Evolutionary conservation across 2,797 vertebrate species (phyloP).

Genomic region (Sebastes minor): DNA sequence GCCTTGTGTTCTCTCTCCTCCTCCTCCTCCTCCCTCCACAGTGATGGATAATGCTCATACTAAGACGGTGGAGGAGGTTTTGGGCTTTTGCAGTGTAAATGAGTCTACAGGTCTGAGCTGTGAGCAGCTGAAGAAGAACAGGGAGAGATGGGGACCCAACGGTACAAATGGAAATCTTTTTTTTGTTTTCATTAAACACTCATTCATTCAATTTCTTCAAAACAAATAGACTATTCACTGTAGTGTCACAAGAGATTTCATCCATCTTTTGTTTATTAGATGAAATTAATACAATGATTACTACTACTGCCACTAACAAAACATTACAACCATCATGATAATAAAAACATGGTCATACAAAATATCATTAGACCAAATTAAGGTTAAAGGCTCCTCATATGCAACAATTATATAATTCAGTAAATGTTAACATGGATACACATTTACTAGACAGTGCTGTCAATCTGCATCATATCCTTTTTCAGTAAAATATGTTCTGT

Average conservation of each 20-base stretch:
- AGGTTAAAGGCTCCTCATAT: background rate
- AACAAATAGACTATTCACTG: background rate
- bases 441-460: background rate
- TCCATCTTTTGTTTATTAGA: background rate
- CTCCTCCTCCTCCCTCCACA: conserved; percentile 12
- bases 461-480: background rate
- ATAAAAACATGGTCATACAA: background rate
- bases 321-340: background rate
- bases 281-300: background rate
- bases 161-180: conserved; percentile 57
- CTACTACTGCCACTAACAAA: no score
- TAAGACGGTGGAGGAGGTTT: conserved; percentile 86
- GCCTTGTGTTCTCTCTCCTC: background rate
- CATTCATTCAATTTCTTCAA: background rate
- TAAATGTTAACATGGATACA: background rate
- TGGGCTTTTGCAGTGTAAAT: conserved; percentile 81
- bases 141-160: conserved; percentile 84
- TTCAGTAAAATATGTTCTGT: background rate
- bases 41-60: conserved; percentile 88
- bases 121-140: conserved; percentile 84
- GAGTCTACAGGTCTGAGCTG: conserved; percentile 85
- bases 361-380: background rate
- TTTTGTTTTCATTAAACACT: background rate
- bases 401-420: background rate
- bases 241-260: background rate